Conservation (phyloP, 2,888 invertebrate genomes). For the Tryphoninae sp. region DNA sequence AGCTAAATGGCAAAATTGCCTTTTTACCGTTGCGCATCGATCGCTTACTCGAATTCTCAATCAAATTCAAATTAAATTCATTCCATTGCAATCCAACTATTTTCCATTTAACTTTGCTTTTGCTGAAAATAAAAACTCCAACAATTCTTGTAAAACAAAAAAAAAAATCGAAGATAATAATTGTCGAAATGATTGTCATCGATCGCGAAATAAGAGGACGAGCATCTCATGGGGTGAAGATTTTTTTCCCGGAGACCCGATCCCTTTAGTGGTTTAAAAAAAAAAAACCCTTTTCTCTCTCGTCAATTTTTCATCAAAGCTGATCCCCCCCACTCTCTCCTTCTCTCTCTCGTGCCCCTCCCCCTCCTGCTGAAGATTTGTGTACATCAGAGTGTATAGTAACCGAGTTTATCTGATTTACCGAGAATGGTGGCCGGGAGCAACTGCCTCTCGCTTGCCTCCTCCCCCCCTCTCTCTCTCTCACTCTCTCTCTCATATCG, state of each 20-base stretch:
- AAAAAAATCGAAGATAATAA: not conserved
- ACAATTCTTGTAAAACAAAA: not conserved
- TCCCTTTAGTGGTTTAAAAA: constrained; percentile 1
- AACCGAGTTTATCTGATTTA: constrained; percentile 58
- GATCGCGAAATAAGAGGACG: not conserved
- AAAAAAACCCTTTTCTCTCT: too few relatives aligned
- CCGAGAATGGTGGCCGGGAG: constrained; percentile 37
- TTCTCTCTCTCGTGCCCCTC: not conserved
- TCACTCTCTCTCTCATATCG: constrained; percentile 7
- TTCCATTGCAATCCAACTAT: too few relatives aligned
- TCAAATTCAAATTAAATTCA: too few relatives aligned
- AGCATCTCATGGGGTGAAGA: not conserved
- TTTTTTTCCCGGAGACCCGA: not conserved
- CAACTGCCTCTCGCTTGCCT: constrained; percentile 9
- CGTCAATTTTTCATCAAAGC: too few relatives aligned
- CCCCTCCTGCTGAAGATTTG: constrained; percentile 2
- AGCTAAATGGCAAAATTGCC: too few relatives aligned
- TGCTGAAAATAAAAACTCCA: not conserved
- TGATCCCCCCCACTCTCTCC: not conserved
- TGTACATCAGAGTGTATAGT: constrained; percentile 14
- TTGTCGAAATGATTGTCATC: not conserved
- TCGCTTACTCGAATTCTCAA: too few relatives aligned
- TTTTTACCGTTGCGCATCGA: too few relatives aligned
- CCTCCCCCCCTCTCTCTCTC: not conserved
- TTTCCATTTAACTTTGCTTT: too few relatives aligned